Evolutionary conservation across 2,888 invertebrate species (phyloP).

Genomic region (Dichetophora obliterata): DNA sequence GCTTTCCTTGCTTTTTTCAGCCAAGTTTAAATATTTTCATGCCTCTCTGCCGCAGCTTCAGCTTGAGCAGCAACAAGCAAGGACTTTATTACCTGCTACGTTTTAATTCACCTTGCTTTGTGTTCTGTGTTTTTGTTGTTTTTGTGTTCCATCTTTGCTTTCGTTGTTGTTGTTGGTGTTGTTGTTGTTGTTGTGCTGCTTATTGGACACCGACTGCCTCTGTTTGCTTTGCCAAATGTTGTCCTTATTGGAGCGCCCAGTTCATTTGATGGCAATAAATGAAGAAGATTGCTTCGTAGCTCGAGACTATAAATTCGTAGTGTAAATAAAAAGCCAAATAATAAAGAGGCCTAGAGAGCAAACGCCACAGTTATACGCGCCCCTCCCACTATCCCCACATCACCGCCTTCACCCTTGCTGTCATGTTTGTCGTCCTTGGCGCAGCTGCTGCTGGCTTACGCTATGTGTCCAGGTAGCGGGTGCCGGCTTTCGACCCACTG

Average conservation of each 20-base stretch:
- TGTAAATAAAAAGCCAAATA: conserved; percentile 38
- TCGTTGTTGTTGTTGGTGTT: not conserved
- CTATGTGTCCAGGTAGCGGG: not conserved
- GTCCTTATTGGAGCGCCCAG: conserved; percentile 15
- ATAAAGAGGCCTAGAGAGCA: conserved; percentile 14
- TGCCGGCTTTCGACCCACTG: not conserved
- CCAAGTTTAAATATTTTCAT: conserved; percentile 6
- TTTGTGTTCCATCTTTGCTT: not conserved
- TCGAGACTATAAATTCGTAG: conserved; percentile 27
- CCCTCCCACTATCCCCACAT: not conserved
- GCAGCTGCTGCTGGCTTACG: too few species aligned
- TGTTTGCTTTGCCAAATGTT: conserved; percentile 8
- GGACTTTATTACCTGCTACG: conserved; percentile 28
- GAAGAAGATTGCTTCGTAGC: conserved; percentile 17
- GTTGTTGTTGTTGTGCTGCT: not conserved
- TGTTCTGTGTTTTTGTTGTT: not conserved
- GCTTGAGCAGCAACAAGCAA: not conserved
- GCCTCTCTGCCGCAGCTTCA: not conserved
- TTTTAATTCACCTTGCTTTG: conserved; percentile 28
- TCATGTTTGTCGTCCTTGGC: not conserved
- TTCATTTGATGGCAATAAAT: conserved; percentile 32
- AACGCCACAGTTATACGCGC: not conserved
- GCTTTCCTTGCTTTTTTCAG: not conserved
- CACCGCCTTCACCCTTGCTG: not conserved
- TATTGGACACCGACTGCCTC: not conserved